Conservation (phyloP, 2,113 vertebrate genomes). For the Paedocypris sp. region DNA sequence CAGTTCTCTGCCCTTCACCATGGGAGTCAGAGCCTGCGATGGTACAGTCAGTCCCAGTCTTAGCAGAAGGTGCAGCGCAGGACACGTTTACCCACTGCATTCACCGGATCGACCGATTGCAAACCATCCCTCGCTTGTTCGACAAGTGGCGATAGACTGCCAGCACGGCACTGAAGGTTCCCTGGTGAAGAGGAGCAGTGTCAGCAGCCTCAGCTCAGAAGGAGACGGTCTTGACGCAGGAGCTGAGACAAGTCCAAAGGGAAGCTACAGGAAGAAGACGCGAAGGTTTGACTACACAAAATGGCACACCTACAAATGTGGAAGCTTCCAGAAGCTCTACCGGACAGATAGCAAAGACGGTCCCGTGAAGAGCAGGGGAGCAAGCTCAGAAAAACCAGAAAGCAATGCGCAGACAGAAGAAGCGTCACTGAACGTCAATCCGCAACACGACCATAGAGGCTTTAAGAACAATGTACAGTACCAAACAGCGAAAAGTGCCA, state of each 20-base stretch:
- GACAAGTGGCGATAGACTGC: slow-evolving; percentile 84
- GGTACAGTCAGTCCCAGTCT: slow-evolving; percentile 33
- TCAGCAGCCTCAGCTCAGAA: slow-evolving; percentile 40
- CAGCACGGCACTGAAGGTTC: slow-evolving; percentile 50
- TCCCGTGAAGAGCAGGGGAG: slow-evolving; percentile 37
- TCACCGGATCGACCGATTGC: slow-evolving; percentile 61
- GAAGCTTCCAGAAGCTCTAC: slow-evolving; percentile 85
- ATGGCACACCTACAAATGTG: slow-evolving; percentile 89
- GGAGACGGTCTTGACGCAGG: slow-evolving; percentile 43
- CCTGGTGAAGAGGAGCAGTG: slow-evolving; percentile 46
- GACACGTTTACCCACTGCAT: slow-evolving; percentile 47
- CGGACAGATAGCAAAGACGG: slow-evolving; percentile 56
- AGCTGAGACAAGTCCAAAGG: slow-evolving; percentile 54
- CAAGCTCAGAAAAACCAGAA: slow-evolving; percentile 35
- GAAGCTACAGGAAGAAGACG: slow-evolving; percentile 59
- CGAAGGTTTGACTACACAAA: slow-evolving; percentile 87
- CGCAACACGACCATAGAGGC: slow-evolving; percentile 29
- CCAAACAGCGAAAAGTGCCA: slow-evolving; percentile 20
- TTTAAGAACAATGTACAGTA: slow-evolving; percentile 3
- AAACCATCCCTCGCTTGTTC: slow-evolving; percentile 76
- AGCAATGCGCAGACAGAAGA: slow-evolving; percentile 22
- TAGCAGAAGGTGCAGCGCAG: slow-evolving; percentile 43
- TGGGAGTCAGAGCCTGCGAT: slow-evolving; percentile 48
- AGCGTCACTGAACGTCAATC: slow-evolving; percentile 12
- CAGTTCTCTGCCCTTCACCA: slow-evolving; percentile 76